Percentiles rank a stretch among this genome's conserved stretches.
These are phyloP conservation scores for Lemur catta DNA, from an alignment of 2,797 vertebrate species.

Conservation along the genomic window DNA sequence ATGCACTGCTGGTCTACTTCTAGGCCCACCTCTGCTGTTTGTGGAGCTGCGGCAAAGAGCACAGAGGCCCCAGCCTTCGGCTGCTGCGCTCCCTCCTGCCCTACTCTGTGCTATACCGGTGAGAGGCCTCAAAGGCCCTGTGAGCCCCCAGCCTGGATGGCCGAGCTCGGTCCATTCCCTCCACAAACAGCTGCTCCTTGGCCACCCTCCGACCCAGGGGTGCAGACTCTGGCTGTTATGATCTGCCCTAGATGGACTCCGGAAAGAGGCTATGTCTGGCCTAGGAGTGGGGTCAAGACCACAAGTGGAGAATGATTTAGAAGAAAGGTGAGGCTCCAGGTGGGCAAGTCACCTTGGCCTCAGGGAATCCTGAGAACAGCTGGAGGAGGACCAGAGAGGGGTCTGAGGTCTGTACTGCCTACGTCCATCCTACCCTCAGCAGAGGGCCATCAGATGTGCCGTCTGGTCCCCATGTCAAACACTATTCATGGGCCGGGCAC, in stretches of 20 bases:
- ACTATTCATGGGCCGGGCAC: not conserved
- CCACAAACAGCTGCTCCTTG: not conserved
- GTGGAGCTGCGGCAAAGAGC: not conserved
- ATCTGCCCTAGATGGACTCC: not conserved
- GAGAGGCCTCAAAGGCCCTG: not conserved
- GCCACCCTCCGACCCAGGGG: not conserved
- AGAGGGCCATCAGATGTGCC: not conserved
- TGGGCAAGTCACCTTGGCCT: not conserved
- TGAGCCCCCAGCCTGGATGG: not conserved
- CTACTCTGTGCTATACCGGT: not conserved
- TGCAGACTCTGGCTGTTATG: not conserved
- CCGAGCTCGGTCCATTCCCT: not conserved
- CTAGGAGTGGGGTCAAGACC: not conserved
- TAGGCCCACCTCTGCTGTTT: not conserved
- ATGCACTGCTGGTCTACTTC: not conserved
- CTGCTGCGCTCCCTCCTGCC: not conserved
- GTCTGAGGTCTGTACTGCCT: not conserved
- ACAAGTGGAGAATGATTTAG: not conserved
- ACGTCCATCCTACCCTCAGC: not conserved
- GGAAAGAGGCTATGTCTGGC: not conserved
- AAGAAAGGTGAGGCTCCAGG: not conserved
- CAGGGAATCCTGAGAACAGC: not conserved
- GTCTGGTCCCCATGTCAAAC: not conserved
- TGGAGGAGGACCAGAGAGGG: not conserved
- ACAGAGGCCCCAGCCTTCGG: not conserved